Conservation (phyloP, 2,113 vertebrate genomes). For the Aleadryas rufinucha region DNA sequence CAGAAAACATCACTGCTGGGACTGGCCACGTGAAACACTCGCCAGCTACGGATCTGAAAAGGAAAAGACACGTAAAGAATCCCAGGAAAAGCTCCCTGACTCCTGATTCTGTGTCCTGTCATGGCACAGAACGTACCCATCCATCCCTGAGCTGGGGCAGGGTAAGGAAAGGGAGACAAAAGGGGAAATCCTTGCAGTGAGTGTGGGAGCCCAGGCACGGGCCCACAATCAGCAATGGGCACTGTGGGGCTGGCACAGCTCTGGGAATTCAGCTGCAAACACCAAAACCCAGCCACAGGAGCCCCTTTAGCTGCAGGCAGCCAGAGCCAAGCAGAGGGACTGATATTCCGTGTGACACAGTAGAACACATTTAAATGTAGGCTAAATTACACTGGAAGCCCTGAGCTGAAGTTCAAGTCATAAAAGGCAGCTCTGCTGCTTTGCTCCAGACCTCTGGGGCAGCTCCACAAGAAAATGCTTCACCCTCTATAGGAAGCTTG, state of each 20-base stretch:
- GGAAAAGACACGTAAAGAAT: not conserved
- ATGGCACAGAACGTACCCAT: rapidly evolving
- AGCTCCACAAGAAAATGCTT: not conserved
- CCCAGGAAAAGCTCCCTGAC: not conserved
- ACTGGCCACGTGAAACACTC: not conserved
- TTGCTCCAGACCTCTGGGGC: not conserved
- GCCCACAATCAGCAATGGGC: not conserved
- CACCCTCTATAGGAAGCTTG: not conserved
- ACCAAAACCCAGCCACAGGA: not conserved
- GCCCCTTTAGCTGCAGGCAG: not conserved
- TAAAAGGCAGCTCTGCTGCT: not conserved
- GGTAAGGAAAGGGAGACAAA: not conserved
- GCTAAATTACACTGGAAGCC: not conserved
- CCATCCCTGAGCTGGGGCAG: not conserved
- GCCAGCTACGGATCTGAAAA: not conserved
- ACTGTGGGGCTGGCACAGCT: not conserved
- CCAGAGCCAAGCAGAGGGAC: not conserved
- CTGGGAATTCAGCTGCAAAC: not conserved
- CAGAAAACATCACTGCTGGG: not conserved
- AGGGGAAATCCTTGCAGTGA: not conserved
- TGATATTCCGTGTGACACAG: not conserved
- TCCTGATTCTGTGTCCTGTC: not conserved
- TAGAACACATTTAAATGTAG: not conserved
- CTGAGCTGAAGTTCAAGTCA: not conserved
- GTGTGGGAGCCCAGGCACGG: not conserved